Conservation (phyloP, 2,888 invertebrate species). For the Ischnus inquisitorius region DNA sequence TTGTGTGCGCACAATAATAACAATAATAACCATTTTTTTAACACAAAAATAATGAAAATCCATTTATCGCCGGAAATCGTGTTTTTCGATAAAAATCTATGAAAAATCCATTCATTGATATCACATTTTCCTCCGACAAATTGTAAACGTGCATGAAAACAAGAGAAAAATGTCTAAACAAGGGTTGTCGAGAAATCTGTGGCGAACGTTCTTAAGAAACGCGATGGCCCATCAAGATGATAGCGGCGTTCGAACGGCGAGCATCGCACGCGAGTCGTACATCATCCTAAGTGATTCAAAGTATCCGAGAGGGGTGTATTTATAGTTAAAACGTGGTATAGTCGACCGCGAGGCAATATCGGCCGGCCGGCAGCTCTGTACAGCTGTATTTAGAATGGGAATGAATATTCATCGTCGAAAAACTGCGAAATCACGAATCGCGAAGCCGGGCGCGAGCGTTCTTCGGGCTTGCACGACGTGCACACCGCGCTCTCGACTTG, state of each 20-base stretch:
- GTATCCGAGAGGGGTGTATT: conserved; percentile 71
- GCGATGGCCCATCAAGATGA: conserved; percentile 44
- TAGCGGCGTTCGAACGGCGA: conserved; percentile 52
- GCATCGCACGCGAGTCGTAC: conserved; percentile 80
- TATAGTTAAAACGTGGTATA: conserved; percentile 31
- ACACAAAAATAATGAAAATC: background rate
- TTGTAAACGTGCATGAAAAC: background rate
- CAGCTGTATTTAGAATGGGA: conserved; percentile 72
- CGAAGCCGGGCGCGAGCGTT: conserved; percentile 55
- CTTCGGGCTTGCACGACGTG: conserved; percentile 41
- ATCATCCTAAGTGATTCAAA: conserved; percentile 83
- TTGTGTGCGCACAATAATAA: too few relatives aligned
- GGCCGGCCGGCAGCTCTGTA: conserved; percentile 42
- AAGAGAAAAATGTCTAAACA: conserved; percentile 8
- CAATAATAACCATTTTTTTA: too few relatives aligned
- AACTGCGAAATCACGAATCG: conserved; percentile 77
- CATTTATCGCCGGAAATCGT: too few relatives aligned
- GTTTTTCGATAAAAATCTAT: too few relatives aligned
- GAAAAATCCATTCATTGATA: background rate
- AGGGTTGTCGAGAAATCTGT: conserved; percentile 39
- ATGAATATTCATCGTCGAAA: conserved; percentile 80
- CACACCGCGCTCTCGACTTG: conserved; percentile 35
- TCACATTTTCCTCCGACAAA: background rate
- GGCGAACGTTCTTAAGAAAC: conserved; percentile 32
- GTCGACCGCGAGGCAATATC: conserved; percentile 41